Evolutionary conservation across 1,140 invertebrate species (phyloP).

Genomic region (Metopolophium dirhodum): DNA sequence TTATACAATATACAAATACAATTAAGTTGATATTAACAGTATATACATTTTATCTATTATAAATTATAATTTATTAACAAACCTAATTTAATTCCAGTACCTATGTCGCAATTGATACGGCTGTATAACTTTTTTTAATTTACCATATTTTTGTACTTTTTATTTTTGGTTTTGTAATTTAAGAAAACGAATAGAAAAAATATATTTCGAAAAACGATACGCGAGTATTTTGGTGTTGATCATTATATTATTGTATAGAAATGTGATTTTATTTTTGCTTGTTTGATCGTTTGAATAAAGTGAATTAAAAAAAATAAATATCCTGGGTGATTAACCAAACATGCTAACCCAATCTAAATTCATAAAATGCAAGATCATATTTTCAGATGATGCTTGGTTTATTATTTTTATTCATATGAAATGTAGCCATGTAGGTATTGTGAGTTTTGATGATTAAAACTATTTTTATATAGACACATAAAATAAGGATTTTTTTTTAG

Average conservation of each 20-base stretch:
- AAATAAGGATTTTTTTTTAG: too few relatives aligned
- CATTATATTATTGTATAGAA: neutral
- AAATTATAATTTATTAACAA: neutral
- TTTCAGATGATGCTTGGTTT: too few relatives aligned
- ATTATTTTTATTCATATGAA: too few relatives aligned
- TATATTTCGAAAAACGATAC: neutral
- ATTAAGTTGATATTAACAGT: conserved; percentile 2
- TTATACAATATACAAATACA: neutral
- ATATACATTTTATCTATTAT: neutral
- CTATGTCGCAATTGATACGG: neutral
- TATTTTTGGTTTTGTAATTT: conserved; percentile 12
- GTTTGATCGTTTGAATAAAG: conserved; percentile 14
- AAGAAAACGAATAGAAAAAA: neutral
- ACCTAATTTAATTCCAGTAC: neutral
- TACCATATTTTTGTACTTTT: conserved; percentile 24
- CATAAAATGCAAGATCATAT: too few relatives aligned
- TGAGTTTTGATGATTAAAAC: too few relatives aligned
- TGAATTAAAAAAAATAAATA: neutral
- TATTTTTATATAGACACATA: too few relatives aligned
- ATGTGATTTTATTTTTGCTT: neutral
- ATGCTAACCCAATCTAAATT: too few relatives aligned
- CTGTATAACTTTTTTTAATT: conserved; percentile 3
- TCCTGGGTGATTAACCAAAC: too few relatives aligned
- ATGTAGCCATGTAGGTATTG: too few relatives aligned
- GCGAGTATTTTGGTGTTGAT: neutral